phyloP scores from a whole-genome alignment of 2,797 vertebrate genomes.

The Lacerta agilis region DNA sequence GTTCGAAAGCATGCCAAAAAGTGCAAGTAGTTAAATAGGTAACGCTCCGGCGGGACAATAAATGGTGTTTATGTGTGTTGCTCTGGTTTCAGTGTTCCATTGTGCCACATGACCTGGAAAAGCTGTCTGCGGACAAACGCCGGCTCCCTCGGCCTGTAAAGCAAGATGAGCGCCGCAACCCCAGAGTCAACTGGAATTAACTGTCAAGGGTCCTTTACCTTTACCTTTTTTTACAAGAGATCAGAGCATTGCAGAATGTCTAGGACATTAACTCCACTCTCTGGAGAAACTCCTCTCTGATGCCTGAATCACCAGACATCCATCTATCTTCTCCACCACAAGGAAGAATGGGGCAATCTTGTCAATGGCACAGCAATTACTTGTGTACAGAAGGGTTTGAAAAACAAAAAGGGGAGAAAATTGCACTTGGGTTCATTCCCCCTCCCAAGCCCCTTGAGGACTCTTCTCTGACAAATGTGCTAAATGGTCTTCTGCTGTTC shows the following conservation, averaged over 20 bases:
- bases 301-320: background rate
- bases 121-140: too few relatives aligned
- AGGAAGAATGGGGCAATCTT: background rate
- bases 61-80: too few relatives aligned
- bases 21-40: too few relatives aligned
- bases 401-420: constrained; percentile 16
- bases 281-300: background rate
- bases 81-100: too few relatives aligned
- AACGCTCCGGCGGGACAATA: too few relatives aligned
- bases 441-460: background rate
- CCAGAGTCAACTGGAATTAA: too few relatives aligned
- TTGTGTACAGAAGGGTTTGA: background rate
- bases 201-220: too few relatives aligned
- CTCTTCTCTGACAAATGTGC: fast-evolving
- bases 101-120: too few relatives aligned
- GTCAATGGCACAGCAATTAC: constrained; percentile 4
- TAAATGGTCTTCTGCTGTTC: background rate
- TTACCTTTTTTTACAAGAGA: background rate
- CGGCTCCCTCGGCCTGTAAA: too few relatives aligned
- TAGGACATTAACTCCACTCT: background rate
- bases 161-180: too few relatives aligned
- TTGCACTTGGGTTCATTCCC: background rate
- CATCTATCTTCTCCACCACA: constrained; percentile 7
- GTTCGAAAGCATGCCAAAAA: too few relatives aligned
- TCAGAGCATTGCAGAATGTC: background rate